These are phyloP conservation scores for Lasioglossum morio DNA, from an alignment of 2,888 invertebrate species.

Conservation along the genomic window DNA sequence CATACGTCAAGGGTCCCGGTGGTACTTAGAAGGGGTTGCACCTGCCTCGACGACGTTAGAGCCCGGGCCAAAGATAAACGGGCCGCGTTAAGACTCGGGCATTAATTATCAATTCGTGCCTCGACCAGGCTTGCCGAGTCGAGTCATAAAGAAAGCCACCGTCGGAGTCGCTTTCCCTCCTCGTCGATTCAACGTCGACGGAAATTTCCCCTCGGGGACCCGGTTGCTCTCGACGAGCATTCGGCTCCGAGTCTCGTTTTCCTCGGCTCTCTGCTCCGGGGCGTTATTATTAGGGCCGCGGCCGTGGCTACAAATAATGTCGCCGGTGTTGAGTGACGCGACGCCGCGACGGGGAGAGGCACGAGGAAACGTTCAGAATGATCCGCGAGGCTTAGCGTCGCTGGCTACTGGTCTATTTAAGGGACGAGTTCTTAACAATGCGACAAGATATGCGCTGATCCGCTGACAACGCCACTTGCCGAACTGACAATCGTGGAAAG, in stretches of 20 bases:
- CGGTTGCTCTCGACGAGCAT: not conserved
- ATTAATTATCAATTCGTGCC: conserved; percentile 75
- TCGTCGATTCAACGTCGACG: conserved; percentile 61
- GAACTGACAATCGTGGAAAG: not conserved
- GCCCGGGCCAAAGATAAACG: conserved; percentile 75
- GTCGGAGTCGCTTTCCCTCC: conserved; percentile 13
- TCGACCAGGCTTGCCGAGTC: conserved; percentile 10
- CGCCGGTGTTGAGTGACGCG: conserved; percentile 67
- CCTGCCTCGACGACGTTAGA: conserved; percentile 76
- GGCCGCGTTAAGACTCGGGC: conserved; percentile 65
- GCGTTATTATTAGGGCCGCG: conserved; percentile 74
- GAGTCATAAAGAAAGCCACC: conserved; percentile 56
- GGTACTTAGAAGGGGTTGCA: conserved; percentile 74
- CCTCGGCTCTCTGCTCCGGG: conserved; percentile 32
- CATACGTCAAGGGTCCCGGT: conserved; percentile 75
- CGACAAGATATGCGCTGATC: conserved; percentile 15
- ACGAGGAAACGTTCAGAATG: conserved; percentile 49
- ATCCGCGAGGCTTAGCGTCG: conserved; percentile 57
- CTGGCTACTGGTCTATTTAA: conserved; percentile 60
- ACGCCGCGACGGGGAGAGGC: conserved; percentile 23
- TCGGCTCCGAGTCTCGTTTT: conserved; percentile 23
- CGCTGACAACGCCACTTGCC: not conserved
- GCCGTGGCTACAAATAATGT: conserved; percentile 74
- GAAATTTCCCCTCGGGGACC: conserved; percentile 47
- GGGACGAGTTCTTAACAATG: conserved; percentile 46